These are phyloP conservation scores for Notiomystis cincta DNA, from an alignment of 2,113 vertebrate genomes.

Conservation along the genomic window DNA sequence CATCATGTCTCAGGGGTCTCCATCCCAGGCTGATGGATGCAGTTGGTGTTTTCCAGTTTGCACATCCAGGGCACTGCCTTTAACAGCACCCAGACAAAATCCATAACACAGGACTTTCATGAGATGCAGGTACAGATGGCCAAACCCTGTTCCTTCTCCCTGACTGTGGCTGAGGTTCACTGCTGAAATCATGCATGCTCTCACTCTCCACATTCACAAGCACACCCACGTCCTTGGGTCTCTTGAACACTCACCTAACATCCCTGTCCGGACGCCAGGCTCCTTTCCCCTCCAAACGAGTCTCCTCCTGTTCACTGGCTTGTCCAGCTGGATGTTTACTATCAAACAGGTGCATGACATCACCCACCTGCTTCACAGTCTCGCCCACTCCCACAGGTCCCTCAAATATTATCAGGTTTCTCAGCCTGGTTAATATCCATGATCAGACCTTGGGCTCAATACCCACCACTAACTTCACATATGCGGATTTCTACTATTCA, in stretches of 20 bases:
- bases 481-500: not conserved
- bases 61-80: not conserved
- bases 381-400: not conserved
- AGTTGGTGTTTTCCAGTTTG: not conserved
- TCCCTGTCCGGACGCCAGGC: not conserved
- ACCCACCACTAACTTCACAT: not conserved
- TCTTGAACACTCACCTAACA: not conserved
- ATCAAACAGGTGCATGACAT: not conserved
- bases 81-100: not conserved
- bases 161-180: not conserved
- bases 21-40: not conserved
- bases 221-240: rapidly evolving
- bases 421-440: not conserved
- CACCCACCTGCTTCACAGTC: not conserved
- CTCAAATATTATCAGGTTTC: not conserved
- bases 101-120: not conserved
- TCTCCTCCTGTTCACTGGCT: not conserved
- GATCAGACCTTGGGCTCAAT: not conserved
- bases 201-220: not conserved
- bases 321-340: not conserved
- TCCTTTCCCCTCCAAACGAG: not conserved
- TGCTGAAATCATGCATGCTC: not conserved
- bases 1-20: not conserved
- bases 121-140: not conserved
- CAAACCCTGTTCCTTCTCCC: not conserved